Evolutionary conservation across 2,797 vertebrate genomes (phyloP).

Genomic region (Dryobates pubescens): DNA sequence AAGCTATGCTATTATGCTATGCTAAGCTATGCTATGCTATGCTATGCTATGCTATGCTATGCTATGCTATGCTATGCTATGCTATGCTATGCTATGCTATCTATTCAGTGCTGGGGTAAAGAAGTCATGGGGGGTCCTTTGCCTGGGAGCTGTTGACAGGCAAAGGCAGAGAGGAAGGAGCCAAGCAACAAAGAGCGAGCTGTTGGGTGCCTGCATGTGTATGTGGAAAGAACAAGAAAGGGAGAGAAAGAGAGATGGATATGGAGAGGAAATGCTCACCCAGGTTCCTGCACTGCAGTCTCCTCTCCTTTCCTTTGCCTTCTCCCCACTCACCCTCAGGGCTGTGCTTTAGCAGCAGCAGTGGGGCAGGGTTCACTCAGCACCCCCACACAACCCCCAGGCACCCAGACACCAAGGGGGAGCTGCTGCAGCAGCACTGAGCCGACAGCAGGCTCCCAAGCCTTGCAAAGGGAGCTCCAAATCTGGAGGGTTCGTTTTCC

Average conservation of each 20-base stretch:
- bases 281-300: background rate
- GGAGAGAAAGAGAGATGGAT: background rate
- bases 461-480: background rate
- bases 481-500: background rate
- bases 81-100: too few species aligned
- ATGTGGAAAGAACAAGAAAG: background rate
- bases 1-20: too few species aligned
- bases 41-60: too few species aligned
- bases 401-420: background rate
- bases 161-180: background rate
- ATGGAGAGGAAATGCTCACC: background rate
- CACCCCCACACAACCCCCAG: background rate
- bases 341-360: background rate
- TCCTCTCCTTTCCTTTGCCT: background rate
- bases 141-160: background rate
- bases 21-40: too few species aligned
- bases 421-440: background rate
- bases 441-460: background rate
- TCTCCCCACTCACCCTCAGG: background rate
- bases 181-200: background rate
- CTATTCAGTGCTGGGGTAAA: background rate
- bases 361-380: background rate
- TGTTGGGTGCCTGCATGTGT: background rate
- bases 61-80: too few species aligned
- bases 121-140: background rate